Evolutionary conservation across 2,888 invertebrate species (phyloP).

Genomic region (Dynastes grantii): DNA sequence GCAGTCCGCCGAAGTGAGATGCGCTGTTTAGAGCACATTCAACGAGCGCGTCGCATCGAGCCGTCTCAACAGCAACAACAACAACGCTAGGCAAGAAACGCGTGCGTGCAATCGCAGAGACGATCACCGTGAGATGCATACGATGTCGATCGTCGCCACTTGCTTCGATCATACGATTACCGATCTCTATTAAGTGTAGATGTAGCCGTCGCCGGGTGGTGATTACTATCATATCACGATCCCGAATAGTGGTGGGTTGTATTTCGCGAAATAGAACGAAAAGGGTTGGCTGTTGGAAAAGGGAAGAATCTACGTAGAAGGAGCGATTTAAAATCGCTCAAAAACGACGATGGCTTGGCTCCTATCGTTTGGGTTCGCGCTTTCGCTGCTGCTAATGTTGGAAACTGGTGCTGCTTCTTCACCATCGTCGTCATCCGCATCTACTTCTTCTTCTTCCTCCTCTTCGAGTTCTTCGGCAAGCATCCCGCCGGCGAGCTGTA

Average conservation of each 20-base stretch:
- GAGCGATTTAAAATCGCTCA: too few relatives aligned
- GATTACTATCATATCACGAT: too few relatives aligned
- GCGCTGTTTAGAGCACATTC: slow-evolving; percentile 20
- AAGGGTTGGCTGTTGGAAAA: not conserved
- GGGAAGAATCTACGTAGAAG: not conserved
- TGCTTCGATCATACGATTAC: not conserved
- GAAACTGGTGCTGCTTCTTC: not conserved
- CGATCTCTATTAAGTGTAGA: slow-evolving; percentile 2
- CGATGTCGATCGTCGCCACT: slow-evolving; percentile 15
- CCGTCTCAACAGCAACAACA: not conserved
- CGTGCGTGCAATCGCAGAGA: slow-evolving; percentile 12
- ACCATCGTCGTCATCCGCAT: not conserved
- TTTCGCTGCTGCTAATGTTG: slow-evolving; percentile 10
- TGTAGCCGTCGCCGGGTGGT: not conserved
- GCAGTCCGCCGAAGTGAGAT: slow-evolving; percentile 30
- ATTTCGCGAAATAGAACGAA: not conserved
- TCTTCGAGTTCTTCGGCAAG: not conserved
- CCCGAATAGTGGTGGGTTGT: too few relatives aligned
- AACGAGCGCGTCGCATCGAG: slow-evolving; percentile 3
- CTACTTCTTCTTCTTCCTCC: not conserved
- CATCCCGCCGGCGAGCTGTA: not conserved
- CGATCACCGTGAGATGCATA: slow-evolving; percentile 9
- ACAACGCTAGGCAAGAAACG: slow-evolving; percentile 12
- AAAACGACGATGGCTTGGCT: not conserved
- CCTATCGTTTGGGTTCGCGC: slow-evolving; percentile 1